phyloP scores from a whole-genome alignment of 2,797 vertebrate species.

The Lepilemur septentrionalis region DNA sequence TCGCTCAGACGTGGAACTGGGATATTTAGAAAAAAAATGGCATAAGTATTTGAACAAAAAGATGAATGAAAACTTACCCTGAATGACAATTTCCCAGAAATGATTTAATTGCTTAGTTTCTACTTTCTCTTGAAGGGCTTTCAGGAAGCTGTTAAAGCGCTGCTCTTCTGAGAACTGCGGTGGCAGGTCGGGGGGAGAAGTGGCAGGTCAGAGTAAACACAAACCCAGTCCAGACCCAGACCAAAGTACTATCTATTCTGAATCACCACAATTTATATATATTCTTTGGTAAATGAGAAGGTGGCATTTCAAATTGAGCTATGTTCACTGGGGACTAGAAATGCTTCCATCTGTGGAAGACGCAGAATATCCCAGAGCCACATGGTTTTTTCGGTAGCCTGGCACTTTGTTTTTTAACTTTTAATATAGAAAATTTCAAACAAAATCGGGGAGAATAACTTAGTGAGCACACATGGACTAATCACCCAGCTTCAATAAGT shows the following conservation, averaged over 20 bases:
- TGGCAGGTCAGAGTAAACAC: background rate
- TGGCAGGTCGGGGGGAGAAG: background rate
- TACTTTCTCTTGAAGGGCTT: too few species aligned
- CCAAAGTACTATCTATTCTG: background rate
- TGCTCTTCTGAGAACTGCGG: constrained; percentile 85
- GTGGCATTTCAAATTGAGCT: background rate
- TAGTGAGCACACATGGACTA: background rate
- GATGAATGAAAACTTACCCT: too few species aligned
- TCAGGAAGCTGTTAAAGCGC: constrained; percentile 93
- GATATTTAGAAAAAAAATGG: too few species aligned
- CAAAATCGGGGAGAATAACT: background rate
- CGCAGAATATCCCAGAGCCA: background rate
- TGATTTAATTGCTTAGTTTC: too few species aligned
- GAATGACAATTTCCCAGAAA: too few species aligned
- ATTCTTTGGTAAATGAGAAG: background rate
- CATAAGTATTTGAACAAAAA: too few species aligned
- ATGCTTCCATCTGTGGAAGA: background rate
- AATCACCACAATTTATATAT: constrained; percentile 19
- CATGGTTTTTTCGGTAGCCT: background rate
- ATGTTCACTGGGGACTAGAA: background rate
- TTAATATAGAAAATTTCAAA: background rate
- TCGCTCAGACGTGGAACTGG: too few species aligned
- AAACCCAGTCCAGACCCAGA: background rate
- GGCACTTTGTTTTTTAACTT: constrained; percentile 13
- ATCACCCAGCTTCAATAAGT: background rate